Conservation (phyloP, 2,113 vertebrate genomes). For the Sorex araneus region DNA sequence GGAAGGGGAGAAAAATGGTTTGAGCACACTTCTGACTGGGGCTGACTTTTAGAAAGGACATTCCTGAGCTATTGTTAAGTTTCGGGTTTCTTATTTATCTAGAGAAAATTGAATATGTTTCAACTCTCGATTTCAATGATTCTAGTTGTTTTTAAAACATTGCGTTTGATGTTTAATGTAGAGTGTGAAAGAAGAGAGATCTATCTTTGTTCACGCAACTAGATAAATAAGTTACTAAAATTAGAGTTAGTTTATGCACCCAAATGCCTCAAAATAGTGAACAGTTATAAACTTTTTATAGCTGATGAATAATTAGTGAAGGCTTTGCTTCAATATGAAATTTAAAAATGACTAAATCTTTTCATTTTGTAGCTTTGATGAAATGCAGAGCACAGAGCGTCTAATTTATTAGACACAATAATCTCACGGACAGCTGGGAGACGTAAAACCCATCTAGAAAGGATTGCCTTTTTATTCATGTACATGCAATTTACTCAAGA, state of each 20-base stretch:
- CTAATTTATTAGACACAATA: conserved; percentile 75
- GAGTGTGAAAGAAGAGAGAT: background rate
- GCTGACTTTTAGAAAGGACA: too few relatives aligned
- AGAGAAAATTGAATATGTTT: conserved; percentile 60
- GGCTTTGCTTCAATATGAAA: conserved; percentile 60
- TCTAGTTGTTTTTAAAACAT: conserved; percentile 51
- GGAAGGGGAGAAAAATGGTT: too few relatives aligned
- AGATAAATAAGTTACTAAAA: conserved; percentile 59
- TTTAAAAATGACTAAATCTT: conserved; percentile 51
- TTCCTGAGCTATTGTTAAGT: too few relatives aligned
- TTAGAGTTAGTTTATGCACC: conserved; percentile 2
- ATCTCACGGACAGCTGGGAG: conserved; percentile 66
- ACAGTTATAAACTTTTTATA: conserved; percentile 56
- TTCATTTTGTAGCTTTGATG: conserved; percentile 48
- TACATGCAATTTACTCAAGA: conserved; percentile 63
- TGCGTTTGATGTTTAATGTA: conserved; percentile 51
- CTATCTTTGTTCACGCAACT: conserved; percentile 54
- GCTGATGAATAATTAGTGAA: conserved; percentile 59
- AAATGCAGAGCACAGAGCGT: background rate
- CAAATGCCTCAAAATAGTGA: conserved; percentile 50
- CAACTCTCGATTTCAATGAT: conserved; percentile 38
- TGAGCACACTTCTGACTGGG: too few relatives aligned
- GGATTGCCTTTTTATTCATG: conserved; percentile 75
- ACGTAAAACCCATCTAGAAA: conserved; percentile 58
- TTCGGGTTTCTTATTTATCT: too few relatives aligned